Base-by-base conservation (phyloP, 2,797 vertebrate genomes). In the Schizopygopsis malacanthus region DNA sequence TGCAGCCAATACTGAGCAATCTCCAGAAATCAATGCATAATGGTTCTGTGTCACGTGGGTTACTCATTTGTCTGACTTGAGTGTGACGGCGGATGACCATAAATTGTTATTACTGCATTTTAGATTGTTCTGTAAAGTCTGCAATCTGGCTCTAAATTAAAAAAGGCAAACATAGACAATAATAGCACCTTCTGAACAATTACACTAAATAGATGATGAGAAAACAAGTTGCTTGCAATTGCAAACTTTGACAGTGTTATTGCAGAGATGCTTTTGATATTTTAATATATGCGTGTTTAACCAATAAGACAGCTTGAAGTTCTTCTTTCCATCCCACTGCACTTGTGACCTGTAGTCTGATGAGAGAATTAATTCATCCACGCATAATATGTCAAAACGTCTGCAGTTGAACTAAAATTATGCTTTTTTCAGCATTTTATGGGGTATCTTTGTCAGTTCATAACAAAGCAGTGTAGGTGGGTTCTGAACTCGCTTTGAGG, bases 401-500 rank as follows among this genome's bases (percentile, higher is more conserved):
- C 59, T 76, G 63, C 78, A 37, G 52, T 25, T 43, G 41, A 61
- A 65, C 59, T 69, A 70, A 52, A 83, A 89, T 86, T 25, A 4
- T 83, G 89, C 89, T 91, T 84, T 88, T 86, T 82, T 22, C 75
- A 75, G 88, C 84, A n/a, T 3, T 89, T 90, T 86, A 54, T 52
- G 20, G 45, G 37, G 16, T 87, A 67, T 83, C 37, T 86, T 76
- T 88, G 85, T 86, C 82, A 82, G 52, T 47, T 86, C 77, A 79
- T 56, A 69, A 79, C 63, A 84, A 76, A 86, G 20, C n/a, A 63
- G 83, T 69, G 89, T 81, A 87, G 91, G 91, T 82, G 83, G 90
- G 85, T 84, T 86, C 61, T 73, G 63, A 33, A 83, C 85, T 90
- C 72, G 39, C 90, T 94, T 92, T 92, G 88, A 93, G 72, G 43